Conservation (phyloP, 2,113 vertebrate species). For the Chloroceryle aenea region DNA sequence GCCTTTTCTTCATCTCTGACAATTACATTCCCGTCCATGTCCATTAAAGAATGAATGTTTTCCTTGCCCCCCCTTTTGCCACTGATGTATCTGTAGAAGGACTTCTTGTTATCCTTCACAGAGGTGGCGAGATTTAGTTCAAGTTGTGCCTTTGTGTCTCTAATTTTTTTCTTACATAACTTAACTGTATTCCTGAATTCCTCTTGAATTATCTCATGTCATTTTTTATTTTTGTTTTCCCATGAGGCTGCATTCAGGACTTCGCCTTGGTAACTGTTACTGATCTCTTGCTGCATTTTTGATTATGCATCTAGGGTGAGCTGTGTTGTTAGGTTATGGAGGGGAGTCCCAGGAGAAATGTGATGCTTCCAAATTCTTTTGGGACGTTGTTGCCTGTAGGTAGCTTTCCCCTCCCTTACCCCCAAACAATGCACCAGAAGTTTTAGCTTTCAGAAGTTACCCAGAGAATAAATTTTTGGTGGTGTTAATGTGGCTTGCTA, state of each 20-base stretch:
- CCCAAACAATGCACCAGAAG: neutral
- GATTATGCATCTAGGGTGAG: neutral
- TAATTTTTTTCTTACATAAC: too few relatives aligned
- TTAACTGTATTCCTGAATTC: too few relatives aligned
- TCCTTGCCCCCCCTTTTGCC: too few relatives aligned
- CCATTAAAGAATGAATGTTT: too few relatives aligned
- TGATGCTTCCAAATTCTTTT: neutral
- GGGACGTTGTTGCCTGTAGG: neutral
- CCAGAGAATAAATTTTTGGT: neutral
- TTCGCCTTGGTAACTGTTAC: neutral
- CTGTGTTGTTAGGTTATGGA: neutral
- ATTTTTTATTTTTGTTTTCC: neutral
- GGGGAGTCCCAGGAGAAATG: neutral
- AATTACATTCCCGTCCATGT: too few relatives aligned
- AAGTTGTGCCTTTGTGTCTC: too few relatives aligned
- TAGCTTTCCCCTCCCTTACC: neutral
- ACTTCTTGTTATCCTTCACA: too few relatives aligned
- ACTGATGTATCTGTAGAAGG: too few relatives aligned
- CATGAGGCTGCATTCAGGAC: neutral
- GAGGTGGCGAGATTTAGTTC: too few relatives aligned
- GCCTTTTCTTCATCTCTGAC: too few relatives aligned
- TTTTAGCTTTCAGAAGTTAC: neutral
- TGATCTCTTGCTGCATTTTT: neutral
- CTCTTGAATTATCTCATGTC: too few relatives aligned
- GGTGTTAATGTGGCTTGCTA: neutral